Evolutionary conservation across 2,797 vertebrate species (phyloP).

Genomic region (Crenuchus spilurus): DNA sequence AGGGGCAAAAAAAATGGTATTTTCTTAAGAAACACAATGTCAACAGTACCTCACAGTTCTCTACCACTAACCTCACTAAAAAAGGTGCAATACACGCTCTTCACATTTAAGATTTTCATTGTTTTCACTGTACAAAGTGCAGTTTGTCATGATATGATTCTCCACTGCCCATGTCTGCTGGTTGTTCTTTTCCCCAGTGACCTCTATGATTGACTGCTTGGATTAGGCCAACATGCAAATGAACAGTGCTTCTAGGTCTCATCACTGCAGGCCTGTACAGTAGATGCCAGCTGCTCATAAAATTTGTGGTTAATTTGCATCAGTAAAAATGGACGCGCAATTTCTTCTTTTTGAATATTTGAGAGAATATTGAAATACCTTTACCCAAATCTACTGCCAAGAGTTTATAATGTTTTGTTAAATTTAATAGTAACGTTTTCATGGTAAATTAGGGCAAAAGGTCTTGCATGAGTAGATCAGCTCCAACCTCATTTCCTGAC

Average conservation of each 20-base stretch:
- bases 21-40: too few relatives aligned
- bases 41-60: too few relatives aligned
- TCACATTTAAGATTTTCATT: too few relatives aligned
- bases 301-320: background rate
- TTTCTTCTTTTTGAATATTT: too few relatives aligned
- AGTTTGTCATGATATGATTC: background rate
- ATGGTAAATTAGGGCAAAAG: background rate
- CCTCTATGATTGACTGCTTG: background rate
- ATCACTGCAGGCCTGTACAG: background rate
- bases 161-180: background rate
- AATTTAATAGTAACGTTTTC: background rate
- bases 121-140: too few relatives aligned
- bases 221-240: background rate
- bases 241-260: background rate
- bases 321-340: too few relatives aligned
- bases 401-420: background rate
- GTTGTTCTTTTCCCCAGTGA: background rate
- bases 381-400: background rate
- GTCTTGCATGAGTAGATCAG: constrained; percentile 29
- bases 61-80: too few relatives aligned
- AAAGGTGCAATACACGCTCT: too few relatives aligned
- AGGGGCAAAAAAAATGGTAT: too few relatives aligned
- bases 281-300: background rate
- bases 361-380: too few relatives aligned
- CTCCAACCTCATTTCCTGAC: constrained; percentile 33